phyloP scores from a whole-genome alignment of 1,140 invertebrate genomes.

The Drosophila virilis region DNA sequence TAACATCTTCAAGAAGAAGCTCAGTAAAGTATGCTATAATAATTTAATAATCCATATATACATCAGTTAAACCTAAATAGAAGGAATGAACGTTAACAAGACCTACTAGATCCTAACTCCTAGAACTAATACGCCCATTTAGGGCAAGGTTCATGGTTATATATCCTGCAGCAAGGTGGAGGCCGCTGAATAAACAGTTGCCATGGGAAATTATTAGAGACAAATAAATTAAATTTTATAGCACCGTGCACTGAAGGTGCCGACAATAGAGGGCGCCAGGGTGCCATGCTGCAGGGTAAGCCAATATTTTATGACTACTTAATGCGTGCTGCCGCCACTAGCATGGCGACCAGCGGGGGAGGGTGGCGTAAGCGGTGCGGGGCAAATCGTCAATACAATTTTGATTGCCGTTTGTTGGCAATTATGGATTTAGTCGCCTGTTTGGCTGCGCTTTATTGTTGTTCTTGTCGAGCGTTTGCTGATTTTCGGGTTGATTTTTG shows the following conservation, averaged over 20 bases:
- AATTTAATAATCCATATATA: too few relatives aligned
- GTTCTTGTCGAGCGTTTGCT: conserved; percentile 25
- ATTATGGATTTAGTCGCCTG: conserved; percentile 75
- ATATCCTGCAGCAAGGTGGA: conserved; percentile 22
- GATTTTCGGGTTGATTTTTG: conserved; percentile 34
- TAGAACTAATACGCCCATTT: conserved; percentile 23
- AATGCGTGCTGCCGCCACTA: conserved; percentile 23
- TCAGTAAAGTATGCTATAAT: too few relatives aligned
- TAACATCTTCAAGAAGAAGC: neutral
- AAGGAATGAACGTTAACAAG: too few relatives aligned
- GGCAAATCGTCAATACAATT: conserved; percentile 52
- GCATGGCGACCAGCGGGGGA: neutral
- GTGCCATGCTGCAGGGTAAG: conserved; percentile 33
- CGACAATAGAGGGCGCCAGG: conserved; percentile 39
- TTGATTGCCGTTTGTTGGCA: conserved; percentile 75
- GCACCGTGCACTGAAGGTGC: conserved; percentile 62
- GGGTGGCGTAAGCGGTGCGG: neutral
- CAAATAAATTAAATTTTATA: conserved; percentile 83
- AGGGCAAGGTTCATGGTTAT: neutral
- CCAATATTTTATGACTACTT: conserved; percentile 60
- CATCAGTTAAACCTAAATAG: too few relatives aligned
- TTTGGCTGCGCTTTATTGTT: conserved; percentile 42
- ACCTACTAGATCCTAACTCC: too few relatives aligned
- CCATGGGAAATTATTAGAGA: conserved; percentile 82
- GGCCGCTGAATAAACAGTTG: conserved; percentile 69